Base-by-base conservation (phyloP, 2,888 invertebrate genomes). In the Junonia oenone region DNA sequence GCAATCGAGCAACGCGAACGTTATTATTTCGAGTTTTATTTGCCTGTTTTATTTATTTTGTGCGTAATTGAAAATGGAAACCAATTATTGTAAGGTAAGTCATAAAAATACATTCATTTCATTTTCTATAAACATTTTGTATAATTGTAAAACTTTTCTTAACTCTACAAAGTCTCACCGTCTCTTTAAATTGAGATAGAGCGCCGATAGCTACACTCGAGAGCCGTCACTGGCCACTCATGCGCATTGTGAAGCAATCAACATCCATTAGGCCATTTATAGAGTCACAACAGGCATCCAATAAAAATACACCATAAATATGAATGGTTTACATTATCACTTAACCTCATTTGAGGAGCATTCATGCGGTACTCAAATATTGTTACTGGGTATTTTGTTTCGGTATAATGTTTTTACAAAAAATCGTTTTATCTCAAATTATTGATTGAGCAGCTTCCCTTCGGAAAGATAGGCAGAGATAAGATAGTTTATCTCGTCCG, bases 181-280 rank as follows among this genome's bases (percentile, higher is more conserved):
- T 55, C 26, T n/a, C 14, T 43, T 52, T 46, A 50, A 54, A 57
- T 58, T 52, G 47, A 55, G 58, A 58, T 46, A 48, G 56, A 61
- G 56, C 56, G 55, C 56, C 63, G 58, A 57, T 63, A 67, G 53
- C 61, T 48, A 54, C 59, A 56, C 62, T 62, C 59, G 63, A 52
- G 50, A 59, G 59, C 55, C 59, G 49, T 49, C 60, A 51, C 46
- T 65, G 62, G 59, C 58, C 67, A 75, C 77, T 81, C 80, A 67
- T 60, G 74, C 80, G 79, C 83, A 85, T 87, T 88, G 87, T 87
- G 67, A 73, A 69, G 69, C 86, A 86, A 89, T 89, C 85, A 75
- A 76, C 76, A 72, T 82, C 78, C 78, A 88, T 87, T 87, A 82
- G 75, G 74, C 75, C 79, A 78, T 84, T 86, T 83, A 84, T 75